Evolutionary conservation across 2,888 invertebrate species (phyloP), one percentile per base, ranked within the genome.

Genomic region (Melieria picta): DNA sequence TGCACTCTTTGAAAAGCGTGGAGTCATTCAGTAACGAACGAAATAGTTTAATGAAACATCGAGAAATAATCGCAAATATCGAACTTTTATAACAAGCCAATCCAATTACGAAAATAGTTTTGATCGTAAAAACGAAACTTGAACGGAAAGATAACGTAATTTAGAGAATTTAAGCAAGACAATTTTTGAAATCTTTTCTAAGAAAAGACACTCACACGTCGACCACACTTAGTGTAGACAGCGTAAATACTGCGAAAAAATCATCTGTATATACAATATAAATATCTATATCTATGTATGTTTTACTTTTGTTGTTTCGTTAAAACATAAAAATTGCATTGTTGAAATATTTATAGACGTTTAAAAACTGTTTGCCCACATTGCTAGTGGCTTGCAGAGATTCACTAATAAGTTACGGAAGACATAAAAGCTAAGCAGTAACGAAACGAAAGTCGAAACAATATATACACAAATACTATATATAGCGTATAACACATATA

Each of bases 181-280:
- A 66, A 65, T 52, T 48, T 55, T 16, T 52, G 11, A 74, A 70
- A 65, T 75, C 73, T 75, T 77, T 77, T 77, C 74, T 71, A 72
- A 72, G 75, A 77, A 74, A 73, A 73, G 76, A 30, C 30, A 30
- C 30, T 30, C 30, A 30, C 30, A 30, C 30, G 30, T 30, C 69
- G 52, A 30, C 30, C 30, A 30, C 30, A 30, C 16, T 68, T 57
- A 30, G 71, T 74, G 68, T 72, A 72, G n/a, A 42, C 58, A 58
- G 43, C 10, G 10, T 42, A 30, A 43, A 58, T 43, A 43, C 58
- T 58, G 58, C 43, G 30, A n/a, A 58, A 58, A 58, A 42, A 58
- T 42, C 30, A 5, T 58, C 11, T 58, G 58, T 58, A 42, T 58
- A 9, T 42, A 58, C 58, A 58, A 30, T 42, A 30, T 30, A 58